Conservation (phyloP, 35 echinoderm and acorn worm genomes). For the Heliocidaris erythrogramma region DNA sequence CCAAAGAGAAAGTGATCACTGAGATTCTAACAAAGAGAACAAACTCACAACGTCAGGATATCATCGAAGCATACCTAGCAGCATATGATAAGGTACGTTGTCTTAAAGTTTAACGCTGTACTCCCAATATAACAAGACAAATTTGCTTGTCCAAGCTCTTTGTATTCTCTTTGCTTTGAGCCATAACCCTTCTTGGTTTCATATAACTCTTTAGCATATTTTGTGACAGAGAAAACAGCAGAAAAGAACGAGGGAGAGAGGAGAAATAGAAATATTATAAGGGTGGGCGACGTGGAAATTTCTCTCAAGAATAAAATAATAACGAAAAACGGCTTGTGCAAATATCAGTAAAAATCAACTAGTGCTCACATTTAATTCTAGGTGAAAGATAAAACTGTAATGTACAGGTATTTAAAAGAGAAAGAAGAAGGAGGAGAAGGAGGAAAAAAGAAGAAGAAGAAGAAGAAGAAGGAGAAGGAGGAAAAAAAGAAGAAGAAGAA, state of each 20-base stretch:
- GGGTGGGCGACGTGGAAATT: too few relatives aligned
- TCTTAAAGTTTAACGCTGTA: too few relatives aligned
- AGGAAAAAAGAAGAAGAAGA: not conserved
- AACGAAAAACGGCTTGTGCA: too few relatives aligned
- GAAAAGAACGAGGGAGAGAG: too few relatives aligned
- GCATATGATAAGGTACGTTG: not conserved
- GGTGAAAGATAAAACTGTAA: too few relatives aligned
- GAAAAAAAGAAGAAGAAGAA: not conserved
- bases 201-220: not conserved
- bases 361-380: too few relatives aligned
- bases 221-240: not conserved
- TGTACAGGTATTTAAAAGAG: too few relatives aligned
- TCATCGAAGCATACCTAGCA: not conserved
- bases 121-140: too few relatives aligned
- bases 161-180: not conserved
- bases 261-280: not conserved
- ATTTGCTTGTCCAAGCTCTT: not conserved
- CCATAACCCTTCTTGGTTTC: too few relatives aligned
- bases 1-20: not conserved
- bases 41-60: conserved; percentile 30
- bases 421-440: not conserved
- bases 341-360: too few relatives aligned
- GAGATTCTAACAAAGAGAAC: conserved; percentile 9
- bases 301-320: too few relatives aligned
- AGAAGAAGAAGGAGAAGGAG: not conserved